Evolutionary conservation across 2,888 invertebrate genomes (phyloP).

Genomic region (Diaprepes abbreviatus): DNA sequence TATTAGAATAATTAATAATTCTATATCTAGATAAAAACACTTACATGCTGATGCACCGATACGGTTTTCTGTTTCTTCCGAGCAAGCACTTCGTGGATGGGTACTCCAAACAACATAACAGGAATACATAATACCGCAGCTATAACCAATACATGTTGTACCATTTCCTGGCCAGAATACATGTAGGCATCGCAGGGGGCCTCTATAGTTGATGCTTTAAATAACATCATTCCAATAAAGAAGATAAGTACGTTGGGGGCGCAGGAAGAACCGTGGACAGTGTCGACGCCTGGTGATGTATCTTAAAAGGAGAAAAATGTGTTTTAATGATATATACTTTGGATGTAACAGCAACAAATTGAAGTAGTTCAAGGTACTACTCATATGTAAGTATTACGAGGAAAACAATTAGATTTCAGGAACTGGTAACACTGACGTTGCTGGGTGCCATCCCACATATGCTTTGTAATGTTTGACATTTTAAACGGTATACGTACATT

Average conservation of each 20-base stretch:
- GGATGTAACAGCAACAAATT: too few species aligned
- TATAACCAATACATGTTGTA: slow-evolving; percentile 77
- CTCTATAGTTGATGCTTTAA: slow-evolving; percentile 61
- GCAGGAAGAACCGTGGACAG: slow-evolving; percentile 69
- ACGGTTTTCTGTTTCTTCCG: slow-evolving; percentile 55
- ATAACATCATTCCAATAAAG: slow-evolving; percentile 85
- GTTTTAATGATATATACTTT: too few species aligned
- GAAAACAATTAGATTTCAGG: too few species aligned
- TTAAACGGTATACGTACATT: too few species aligned
- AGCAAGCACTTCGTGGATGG: slow-evolving; percentile 73
- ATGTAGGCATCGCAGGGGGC: slow-evolving; percentile 72
- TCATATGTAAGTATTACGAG: too few species aligned
- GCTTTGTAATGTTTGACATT: too few species aligned
- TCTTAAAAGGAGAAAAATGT: slow-evolving; percentile 1
- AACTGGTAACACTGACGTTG: too few species aligned
- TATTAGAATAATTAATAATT: too few species aligned
- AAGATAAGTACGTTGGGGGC: slow-evolving; percentile 85
- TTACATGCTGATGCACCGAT: slow-evolving; percentile 10
- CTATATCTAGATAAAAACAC: too few species aligned
- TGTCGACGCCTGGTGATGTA: slow-evolving; percentile 40
- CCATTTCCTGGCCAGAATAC: slow-evolving; percentile 71
- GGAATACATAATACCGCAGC: slow-evolving; percentile 81
- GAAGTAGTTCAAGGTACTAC: too few species aligned
- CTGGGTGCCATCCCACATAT: too few species aligned
- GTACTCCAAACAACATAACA: slow-evolving; percentile 84